phyloP scores from a whole-genome alignment of 2,113 vertebrate species.

The Puma concolor region DNA sequence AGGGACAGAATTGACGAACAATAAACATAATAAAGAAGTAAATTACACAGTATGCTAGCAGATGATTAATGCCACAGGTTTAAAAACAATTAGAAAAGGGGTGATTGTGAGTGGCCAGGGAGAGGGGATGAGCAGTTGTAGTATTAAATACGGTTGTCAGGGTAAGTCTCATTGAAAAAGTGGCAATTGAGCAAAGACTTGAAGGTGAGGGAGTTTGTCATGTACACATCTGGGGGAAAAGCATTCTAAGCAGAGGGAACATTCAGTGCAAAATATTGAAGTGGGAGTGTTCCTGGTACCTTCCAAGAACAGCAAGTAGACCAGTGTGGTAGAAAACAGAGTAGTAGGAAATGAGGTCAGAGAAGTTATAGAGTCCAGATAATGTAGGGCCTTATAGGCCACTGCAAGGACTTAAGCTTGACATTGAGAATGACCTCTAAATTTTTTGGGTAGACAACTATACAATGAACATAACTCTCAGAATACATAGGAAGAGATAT shows the following conservation, averaged over 20 bases:
- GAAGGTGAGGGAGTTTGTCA: not conserved
- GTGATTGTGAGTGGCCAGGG: not conserved
- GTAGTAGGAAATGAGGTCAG: slow-evolving; percentile 1
- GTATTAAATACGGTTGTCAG: not conserved
- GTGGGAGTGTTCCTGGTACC: not conserved
- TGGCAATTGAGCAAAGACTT: not conserved
- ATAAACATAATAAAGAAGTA: not conserved
- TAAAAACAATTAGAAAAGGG: not conserved
- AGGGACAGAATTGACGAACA: not conserved
- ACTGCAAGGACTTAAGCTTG: not conserved
- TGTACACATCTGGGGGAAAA: not conserved
- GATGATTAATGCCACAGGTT: not conserved
- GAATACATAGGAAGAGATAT: not conserved
- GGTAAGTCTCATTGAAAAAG: not conserved
- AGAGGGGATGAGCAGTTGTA: not conserved
- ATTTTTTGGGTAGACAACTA: not conserved
- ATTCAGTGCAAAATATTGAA: not conserved
- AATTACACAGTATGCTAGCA: slow-evolving; percentile 25
- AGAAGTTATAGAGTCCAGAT: not conserved
- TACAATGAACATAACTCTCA: not conserved
- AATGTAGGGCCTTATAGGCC: not conserved
- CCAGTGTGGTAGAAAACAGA: not conserved
- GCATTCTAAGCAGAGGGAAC: not conserved
- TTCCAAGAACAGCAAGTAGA: not conserved
- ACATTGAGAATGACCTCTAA: not conserved